A percentile compares a stretch with the other conserved stretches of the same genome.
Conservation (phyloP, 1,140 invertebrate genomes). For the Solenopsis fugax region DNA sequence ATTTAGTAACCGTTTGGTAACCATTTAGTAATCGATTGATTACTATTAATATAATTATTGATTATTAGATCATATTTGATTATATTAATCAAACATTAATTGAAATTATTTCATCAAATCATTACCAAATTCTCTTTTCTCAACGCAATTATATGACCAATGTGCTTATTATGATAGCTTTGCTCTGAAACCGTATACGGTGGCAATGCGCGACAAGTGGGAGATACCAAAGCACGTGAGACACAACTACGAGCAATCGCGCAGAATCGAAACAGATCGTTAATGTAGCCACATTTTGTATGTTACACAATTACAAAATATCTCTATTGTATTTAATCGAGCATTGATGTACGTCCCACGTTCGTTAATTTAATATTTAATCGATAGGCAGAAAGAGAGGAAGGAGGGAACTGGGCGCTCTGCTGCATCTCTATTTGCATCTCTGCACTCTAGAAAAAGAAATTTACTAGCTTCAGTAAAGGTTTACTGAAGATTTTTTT, state of each 20-base stretch:
- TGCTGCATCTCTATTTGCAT: not conserved
- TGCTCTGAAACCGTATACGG: constrained; percentile 3
- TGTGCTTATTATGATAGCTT: not conserved
- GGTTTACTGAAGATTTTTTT: no score
- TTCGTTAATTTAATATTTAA: constrained; percentile 80
- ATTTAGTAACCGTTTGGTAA: no score
- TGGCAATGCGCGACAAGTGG: not conserved
- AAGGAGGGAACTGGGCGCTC: not conserved
- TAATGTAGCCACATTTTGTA: constrained; percentile 73
- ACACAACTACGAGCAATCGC: constrained; percentile 36
- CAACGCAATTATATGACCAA: not conserved
- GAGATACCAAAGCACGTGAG: constrained; percentile 57
- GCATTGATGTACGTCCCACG: constrained; percentile 66
- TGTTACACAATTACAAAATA: constrained; percentile 58
- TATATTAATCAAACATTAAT: no score
- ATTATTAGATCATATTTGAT: no score
- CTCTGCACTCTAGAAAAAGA: no score
- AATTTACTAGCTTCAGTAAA: no score
- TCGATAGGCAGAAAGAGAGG: constrained; percentile 27
- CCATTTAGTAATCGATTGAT: no score
- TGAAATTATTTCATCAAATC: no score
- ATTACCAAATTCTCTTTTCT: not conserved
- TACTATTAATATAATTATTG: no score
- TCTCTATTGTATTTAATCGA: constrained; percentile 71
- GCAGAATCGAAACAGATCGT: constrained; percentile 76